Percentiles rank a stretch among this genome's conserved stretches.
These are phyloP conservation scores for Neodiprion virginianus DNA, from an alignment of 1,140 invertebrate genomes.

Conservation along the genomic window DNA sequence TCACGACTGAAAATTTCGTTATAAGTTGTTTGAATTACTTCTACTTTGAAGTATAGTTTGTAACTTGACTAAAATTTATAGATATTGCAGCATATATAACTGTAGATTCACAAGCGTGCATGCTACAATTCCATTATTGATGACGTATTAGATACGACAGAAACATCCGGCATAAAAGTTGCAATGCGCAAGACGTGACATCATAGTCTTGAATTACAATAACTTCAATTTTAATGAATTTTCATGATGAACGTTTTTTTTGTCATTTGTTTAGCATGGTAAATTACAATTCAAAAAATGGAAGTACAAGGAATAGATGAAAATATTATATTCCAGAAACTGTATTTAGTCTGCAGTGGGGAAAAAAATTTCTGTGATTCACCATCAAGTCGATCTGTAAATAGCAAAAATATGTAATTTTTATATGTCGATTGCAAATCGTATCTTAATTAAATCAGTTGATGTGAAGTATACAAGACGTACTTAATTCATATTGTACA, in stretches of 20 bases:
- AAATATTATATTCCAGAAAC: background rate
- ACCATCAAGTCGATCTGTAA: slow-evolving; percentile 2
- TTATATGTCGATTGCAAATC: background rate
- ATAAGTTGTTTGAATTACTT: no score
- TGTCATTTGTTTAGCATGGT: background rate
- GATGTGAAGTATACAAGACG: background rate
- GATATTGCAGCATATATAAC: no score
- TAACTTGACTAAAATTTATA: no score
- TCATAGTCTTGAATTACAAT: no score
- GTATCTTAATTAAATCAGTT: background rate
- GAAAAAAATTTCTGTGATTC: background rate
- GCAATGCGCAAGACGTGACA: no score
- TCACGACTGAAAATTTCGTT: no score
- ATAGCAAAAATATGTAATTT: background rate
- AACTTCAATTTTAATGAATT: background rate
- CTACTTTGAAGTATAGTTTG: no score
- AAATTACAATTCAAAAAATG: background rate
- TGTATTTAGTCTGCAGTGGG: background rate
- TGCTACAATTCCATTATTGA: background rate
- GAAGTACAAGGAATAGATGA: background rate
- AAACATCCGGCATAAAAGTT: no score
- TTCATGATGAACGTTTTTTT: no score
- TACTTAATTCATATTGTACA: background rate
- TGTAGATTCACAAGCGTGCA: no score
- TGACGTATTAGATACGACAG: no score